These are phyloP conservation scores for Drosophila neoperkinsi DNA, from an alignment of 2,888 invertebrate species.

Conservation along the genomic window DNA sequence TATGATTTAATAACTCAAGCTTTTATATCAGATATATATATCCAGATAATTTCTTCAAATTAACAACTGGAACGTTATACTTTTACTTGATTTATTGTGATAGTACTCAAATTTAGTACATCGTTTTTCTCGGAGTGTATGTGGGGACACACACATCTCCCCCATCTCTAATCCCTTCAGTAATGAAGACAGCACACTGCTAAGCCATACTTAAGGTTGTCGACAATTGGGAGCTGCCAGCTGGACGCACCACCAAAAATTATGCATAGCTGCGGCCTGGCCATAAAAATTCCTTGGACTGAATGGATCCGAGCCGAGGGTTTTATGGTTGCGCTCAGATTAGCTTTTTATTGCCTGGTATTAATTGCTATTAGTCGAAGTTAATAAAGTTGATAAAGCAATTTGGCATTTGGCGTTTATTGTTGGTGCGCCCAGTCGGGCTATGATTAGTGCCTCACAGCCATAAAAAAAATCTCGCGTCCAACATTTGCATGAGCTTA, in stretches of 20 bases:
- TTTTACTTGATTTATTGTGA: not conserved
- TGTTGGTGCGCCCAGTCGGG: conserved; percentile 44
- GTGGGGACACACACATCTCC: too few relatives aligned
- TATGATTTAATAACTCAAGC: not conserved
- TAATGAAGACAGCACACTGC: conserved; percentile 77
- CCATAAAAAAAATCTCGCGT: conserved; percentile 59
- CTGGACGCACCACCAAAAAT: conserved; percentile 39
- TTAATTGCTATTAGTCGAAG: conserved; percentile 82
- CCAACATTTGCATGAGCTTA: conserved; percentile 68
- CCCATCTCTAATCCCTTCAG: conserved; percentile 49
- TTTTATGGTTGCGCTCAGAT: conserved; percentile 75
- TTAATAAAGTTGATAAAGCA: conserved; percentile 82
- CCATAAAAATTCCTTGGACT: conserved; percentile 61
- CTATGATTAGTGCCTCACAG: conserved; percentile 69
- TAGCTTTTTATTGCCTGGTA: conserved; percentile 80
- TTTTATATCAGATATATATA: not conserved
- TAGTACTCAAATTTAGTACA: not conserved
- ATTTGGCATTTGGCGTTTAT: conserved; percentile 80
- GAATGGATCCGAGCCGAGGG: conserved; percentile 52
- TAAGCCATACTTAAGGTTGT: conserved; percentile 82
- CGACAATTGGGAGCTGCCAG: conserved; percentile 69
- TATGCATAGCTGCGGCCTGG: conserved; percentile 61
- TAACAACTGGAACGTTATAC: not conserved
- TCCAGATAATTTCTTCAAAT: not conserved
- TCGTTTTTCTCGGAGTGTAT: not conserved